phyloP scores from a whole-genome alignment of 2,113 vertebrate genomes.

The Oncorhynchus gorbuscha region DNA sequence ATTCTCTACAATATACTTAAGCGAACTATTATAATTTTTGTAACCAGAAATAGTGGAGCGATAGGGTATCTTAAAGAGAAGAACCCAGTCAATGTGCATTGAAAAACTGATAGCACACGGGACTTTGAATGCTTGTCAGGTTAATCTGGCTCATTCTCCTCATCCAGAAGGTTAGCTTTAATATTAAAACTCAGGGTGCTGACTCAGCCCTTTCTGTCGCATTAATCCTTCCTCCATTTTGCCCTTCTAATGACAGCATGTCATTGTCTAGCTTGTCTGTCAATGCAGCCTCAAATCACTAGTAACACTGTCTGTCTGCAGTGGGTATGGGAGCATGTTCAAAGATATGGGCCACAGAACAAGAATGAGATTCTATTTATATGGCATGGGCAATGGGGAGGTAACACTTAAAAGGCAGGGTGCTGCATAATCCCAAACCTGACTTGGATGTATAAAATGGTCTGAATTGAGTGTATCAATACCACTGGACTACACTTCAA shows the following conservation, averaged over 20 bases:
- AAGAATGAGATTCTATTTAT: too few species aligned
- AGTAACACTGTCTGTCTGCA: background rate
- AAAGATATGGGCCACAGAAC: background rate
- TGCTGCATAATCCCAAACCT: background rate
- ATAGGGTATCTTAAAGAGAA: background rate
- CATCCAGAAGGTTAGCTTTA: conserved; percentile 5
- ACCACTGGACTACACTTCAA: background rate
- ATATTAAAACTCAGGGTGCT: conserved; percentile 1
- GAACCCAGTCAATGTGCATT: background rate
- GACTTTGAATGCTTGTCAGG: background rate
- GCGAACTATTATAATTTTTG: too few species aligned
- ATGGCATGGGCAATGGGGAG: too few species aligned
- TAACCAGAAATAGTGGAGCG: too few species aligned
- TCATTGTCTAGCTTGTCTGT: background rate
- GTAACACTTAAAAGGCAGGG: background rate
- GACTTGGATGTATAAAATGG: background rate
- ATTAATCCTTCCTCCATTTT: background rate
- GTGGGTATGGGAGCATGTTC: background rate
- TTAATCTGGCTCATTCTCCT: background rate
- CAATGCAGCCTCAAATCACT: background rate
- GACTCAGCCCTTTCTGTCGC: conserved; percentile 9
- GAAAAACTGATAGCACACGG: background rate
- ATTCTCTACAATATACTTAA: too few species aligned
- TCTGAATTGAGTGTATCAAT: background rate
- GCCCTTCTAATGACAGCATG: background rate